Conservation (phyloP, 2,113 vertebrate species). For the Myxocyprinus asiaticus region DNA sequence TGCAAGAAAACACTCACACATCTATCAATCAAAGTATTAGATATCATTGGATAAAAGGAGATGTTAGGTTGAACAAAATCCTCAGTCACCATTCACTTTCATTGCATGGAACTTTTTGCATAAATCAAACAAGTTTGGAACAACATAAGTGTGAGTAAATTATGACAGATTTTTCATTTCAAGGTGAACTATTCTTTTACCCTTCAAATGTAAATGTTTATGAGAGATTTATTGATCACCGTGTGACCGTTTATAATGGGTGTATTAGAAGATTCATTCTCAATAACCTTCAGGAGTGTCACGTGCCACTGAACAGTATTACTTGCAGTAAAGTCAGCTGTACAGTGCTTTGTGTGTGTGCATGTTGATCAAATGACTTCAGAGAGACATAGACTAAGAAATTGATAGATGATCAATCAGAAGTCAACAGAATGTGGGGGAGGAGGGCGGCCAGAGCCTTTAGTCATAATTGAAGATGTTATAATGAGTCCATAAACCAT, state of each 20-base stretch:
- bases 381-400: slow-evolving; percentile 56
- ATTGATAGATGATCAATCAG: slow-evolving; percentile 71
- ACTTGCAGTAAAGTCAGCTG: slow-evolving; percentile 18
- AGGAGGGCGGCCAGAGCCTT: slow-evolving; percentile 56
- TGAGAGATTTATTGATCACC: neutral
- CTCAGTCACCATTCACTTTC: too few relatives aligned
- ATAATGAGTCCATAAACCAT: slow-evolving; percentile 57
- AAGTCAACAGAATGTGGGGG: slow-evolving; percentile 34
- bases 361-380: slow-evolving; percentile 28
- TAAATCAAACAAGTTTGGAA: too few relatives aligned
- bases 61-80: too few relatives aligned
- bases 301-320: neutral
- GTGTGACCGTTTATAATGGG: neutral
- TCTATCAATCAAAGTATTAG: too few relatives aligned
- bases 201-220: neutral
- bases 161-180: too few relatives aligned
- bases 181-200: neutral
- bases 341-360: neutral
- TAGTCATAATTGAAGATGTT: slow-evolving; percentile 62
- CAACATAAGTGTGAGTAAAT: too few relatives aligned
- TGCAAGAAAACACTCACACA: too few relatives aligned
- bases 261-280: neutral
- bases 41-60: too few relatives aligned
- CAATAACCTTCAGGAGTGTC: slow-evolving; percentile 29
- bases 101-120: too few relatives aligned